Percentiles rank a stretch among this genome's conserved stretches.
Evolutionary conservation across 2,797 vertebrate species (phyloP).

Genomic region (Naso thynnoides): DNA sequence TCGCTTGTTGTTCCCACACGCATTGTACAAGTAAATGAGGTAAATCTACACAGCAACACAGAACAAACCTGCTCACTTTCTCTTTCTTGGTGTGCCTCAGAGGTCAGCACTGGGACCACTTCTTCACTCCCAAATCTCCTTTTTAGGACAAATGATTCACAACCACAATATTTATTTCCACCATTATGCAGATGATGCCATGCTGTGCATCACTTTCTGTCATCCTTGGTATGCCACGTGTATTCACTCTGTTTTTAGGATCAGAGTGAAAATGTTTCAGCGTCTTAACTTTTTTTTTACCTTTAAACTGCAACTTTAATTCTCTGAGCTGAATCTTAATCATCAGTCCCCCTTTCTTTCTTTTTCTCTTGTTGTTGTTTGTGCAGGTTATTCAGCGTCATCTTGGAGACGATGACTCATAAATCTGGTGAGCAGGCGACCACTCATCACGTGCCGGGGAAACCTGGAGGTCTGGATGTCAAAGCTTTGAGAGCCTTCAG

Average conservation of each 20-base stretch:
- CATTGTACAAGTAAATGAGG: no score
- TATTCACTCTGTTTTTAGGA: neutral
- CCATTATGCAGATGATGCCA: neutral
- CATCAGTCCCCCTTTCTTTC: neutral
- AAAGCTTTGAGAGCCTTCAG: slow-evolving; percentile 98
- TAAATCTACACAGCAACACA: neutral
- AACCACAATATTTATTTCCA: neutral
- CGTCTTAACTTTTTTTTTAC: neutral
- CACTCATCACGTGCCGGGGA: slow-evolving; percentile 89
- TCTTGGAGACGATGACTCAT: slow-evolving; percentile 92
- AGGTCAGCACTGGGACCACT: neutral
- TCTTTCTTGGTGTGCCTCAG: neutral
- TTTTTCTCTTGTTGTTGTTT: neutral
- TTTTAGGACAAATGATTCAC: neutral
- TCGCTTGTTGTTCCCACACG: neutral
- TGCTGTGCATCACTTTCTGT: neutral
- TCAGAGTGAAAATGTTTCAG: neutral
- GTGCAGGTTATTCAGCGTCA: slow-evolving; percentile 91
- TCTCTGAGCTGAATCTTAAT: neutral
- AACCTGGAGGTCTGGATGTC: slow-evolving; percentile 97
- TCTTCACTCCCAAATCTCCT: no score
- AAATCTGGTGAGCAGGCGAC: slow-evolving; percentile 84
- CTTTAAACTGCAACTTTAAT: neutral
- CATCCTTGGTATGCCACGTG: neutral
- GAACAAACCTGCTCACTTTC: neutral